Evolutionary conservation across 1,140 invertebrate genomes (phyloP).

Genomic region (Colletes gigas): DNA sequence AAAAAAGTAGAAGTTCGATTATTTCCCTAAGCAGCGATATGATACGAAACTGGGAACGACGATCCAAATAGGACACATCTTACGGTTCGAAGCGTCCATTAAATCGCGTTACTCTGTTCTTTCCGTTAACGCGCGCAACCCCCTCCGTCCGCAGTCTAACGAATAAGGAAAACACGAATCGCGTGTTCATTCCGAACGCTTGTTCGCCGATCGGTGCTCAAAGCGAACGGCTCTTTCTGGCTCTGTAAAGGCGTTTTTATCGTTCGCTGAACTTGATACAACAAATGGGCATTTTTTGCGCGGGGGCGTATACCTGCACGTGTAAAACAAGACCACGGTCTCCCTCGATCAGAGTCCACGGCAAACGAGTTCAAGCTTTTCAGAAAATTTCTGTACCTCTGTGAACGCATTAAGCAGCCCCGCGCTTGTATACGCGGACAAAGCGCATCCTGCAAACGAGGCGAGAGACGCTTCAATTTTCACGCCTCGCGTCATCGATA

Average conservation of each 20-base stretch:
- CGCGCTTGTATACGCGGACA: conserved; percentile 16
- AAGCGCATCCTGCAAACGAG: conserved; percentile 7
- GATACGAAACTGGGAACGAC: background rate
- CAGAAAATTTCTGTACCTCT: conserved; percentile 36
- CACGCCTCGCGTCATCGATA: conserved; percentile 2
- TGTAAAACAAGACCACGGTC: background rate
- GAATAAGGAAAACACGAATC: background rate
- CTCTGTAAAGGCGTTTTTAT: background rate
- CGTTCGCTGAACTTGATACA: background rate
- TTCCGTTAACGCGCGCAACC: background rate
- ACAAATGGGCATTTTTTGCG: background rate
- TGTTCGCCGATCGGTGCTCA: background rate
- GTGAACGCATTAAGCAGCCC: conserved; percentile 29
- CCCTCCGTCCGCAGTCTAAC: background rate
- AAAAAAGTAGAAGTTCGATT: too few relatives aligned
- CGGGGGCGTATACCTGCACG: background rate
- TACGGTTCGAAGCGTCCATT: too few relatives aligned
- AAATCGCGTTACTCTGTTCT: too few relatives aligned
- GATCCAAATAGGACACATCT: background rate
- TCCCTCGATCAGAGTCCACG: conserved; percentile 20
- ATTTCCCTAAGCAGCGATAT: too few relatives aligned
- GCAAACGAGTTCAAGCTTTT: conserved; percentile 38
- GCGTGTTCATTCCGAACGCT: background rate
- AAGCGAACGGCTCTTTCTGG: background rate
- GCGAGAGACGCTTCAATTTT: conserved; percentile 1